phyloP scores from a whole-genome alignment of 2,888 invertebrate genomes.

The Neelides folsomi region DNA sequence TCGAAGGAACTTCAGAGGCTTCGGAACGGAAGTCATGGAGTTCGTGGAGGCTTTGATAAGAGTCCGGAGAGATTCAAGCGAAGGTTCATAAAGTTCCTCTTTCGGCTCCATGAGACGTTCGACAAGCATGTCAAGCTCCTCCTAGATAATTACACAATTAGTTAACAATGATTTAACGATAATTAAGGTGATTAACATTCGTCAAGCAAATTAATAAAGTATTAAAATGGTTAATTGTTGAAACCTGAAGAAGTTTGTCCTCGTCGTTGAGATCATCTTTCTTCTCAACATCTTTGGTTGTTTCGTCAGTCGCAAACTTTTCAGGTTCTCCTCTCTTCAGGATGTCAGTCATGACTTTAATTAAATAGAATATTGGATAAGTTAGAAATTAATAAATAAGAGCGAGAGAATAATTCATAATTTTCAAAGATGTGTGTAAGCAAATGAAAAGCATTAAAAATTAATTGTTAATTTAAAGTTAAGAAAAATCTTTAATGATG shows the following conservation, averaged over 20 bases:
- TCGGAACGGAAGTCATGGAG: conserved; percentile 99
- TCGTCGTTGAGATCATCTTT: conserved; percentile 29
- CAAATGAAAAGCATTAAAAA: too few relatives aligned
- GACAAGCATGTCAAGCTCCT: conserved; percentile 80
- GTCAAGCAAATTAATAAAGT: too few relatives aligned
- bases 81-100: conserved; percentile 49
- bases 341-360: conserved; percentile 25
- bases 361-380: too few relatives aligned
- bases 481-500: too few relatives aligned
- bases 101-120: conserved; percentile 53
- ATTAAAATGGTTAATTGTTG: not conserved
- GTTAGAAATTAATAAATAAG: too few relatives aligned
- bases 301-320: conserved; percentile 21
- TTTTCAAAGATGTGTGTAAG: too few relatives aligned
- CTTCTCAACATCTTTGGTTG: conserved; percentile 12
- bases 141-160: conserved; percentile 48
- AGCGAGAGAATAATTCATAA: too few relatives aligned
- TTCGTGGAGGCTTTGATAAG: conserved; percentile 92
- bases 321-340: conserved; percentile 21
- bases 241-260: conserved; percentile 26
- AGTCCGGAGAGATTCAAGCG: conserved; percentile 75
- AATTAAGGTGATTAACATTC: too few relatives aligned
- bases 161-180: not conserved
- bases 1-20: conserved; percentile 90
- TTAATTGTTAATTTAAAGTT: too few relatives aligned